phyloP scores from a whole-genome alignment of 23 tunicate genomes.

The Aplidium turbinatum region DNA sequence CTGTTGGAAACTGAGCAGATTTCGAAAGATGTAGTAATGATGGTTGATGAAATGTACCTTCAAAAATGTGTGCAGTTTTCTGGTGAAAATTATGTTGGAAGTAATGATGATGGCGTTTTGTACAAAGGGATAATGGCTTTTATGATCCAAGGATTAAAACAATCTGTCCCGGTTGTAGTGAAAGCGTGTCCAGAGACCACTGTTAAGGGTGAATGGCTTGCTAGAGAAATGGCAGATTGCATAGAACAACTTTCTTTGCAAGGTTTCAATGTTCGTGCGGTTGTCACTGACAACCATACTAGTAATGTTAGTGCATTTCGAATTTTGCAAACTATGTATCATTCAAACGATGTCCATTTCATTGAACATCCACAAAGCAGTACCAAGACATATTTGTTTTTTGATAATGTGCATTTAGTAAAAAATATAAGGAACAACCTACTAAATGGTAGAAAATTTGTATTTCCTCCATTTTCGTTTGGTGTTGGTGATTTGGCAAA shows the following conservation, averaged over 20 bases:
- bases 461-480: neutral
- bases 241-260: slow-evolving; percentile 4
- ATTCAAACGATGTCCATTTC: neutral
- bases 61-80: slow-evolving; percentile 1
- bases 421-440: slow-evolving; percentile 3
- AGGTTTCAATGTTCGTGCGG: slow-evolving; percentile 3
- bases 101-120: slow-evolving; percentile 6
- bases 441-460: neutral
- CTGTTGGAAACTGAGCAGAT: neutral
- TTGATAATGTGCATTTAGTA: neutral
- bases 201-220: slow-evolving; percentile 16
- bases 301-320: slow-evolving; percentile 4
- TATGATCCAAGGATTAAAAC: slow-evolving; percentile 15
- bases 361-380: neutral
- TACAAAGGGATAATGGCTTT: slow-evolving; percentile 3
- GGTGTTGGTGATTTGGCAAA: neutral
- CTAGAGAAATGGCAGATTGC: slow-evolving; percentile 10
- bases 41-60: slow-evolving; percentile 19
- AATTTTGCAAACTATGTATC: no score
- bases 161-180: neutral
- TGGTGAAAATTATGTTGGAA: slow-evolving; percentile 22
- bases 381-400: slow-evolving; percentile 6
- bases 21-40: neutral
- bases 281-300: slow-evolving; percentile 7
- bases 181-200: slow-evolving; percentile 12